These are phyloP conservation scores for Coptotermes formosanus DNA, from an alignment of 1,140 invertebrate species.

Conservation along the genomic window DNA sequence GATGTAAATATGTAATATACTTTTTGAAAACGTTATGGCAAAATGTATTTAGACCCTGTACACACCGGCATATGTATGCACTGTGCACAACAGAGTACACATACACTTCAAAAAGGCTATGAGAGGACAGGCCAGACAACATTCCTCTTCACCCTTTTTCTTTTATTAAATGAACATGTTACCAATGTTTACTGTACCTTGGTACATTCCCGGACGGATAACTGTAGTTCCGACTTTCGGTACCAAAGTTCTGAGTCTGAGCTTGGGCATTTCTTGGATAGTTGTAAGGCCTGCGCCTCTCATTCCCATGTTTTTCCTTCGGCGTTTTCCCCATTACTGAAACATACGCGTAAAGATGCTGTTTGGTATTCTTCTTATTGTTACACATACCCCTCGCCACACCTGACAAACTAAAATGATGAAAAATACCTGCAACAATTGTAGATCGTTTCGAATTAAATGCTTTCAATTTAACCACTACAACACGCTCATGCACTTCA, in stretches of 20 bases:
- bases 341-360: neutral
- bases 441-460: neutral
- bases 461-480: too few species aligned
- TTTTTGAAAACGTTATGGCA: too few species aligned
- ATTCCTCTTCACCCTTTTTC: neutral
- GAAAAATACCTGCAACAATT: neutral
- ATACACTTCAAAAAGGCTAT: neutral
- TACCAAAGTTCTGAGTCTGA: neutral
- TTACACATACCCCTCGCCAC: neutral
- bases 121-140: slow-evolving; percentile 11
- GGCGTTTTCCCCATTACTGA: slow-evolving; percentile 8
- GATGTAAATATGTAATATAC: too few species aligned
- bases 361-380: neutral
- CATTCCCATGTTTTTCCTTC: slow-evolving; percentile 11
- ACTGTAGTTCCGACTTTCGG: slow-evolving; percentile 13
- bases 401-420: neutral
- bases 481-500: neutral
- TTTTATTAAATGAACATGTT: neutral
- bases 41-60: too few species aligned
- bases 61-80: too few species aligned
- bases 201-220: slow-evolving; percentile 9
- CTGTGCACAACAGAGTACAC: too few species aligned
- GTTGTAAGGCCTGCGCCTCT: slow-evolving; percentile 16
- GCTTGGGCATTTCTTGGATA: slow-evolving; percentile 17
- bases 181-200: slow-evolving; percentile 1